Evolutionary conservation across 2,888 invertebrate genomes (phyloP), one percentile per base, ranked within the genome.

Genomic region (Cybosia mesomella): DNA sequence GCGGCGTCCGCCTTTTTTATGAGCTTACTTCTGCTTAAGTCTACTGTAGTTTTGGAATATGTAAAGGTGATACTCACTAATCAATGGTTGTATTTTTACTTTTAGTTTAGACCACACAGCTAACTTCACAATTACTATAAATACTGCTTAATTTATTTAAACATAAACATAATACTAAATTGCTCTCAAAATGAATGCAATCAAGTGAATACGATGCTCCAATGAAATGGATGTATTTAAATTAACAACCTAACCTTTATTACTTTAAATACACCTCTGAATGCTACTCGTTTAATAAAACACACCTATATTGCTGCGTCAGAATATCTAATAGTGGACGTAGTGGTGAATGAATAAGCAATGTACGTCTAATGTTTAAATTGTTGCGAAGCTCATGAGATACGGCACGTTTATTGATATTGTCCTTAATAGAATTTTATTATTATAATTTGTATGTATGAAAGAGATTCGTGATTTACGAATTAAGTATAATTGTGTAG

Each of bases 391-490:
- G 73, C 74, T 83, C 81, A 82, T 83, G 80, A 81, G 77, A 78
- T 82, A 74, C 71, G 64, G 68, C 76, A 74, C 67, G 72, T 82
- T 85, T 84, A 88, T 86, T 86, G 85, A 87, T 88, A 84, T 82
- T 80, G 83, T 81, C 63, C 59, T 68, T 86, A 87, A 88, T 88
- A 81, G 75, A 83, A 77, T 82, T 86, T 87, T 83, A 86, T 87
- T 87, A 88, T 86, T 83, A 81, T 85, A 85, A 87, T 88, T 86
- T 85, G 82, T 83, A 80, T 75, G 71, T 74, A 73, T 80, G 83
- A 83, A 82, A 82, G 77, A 77, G 78, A 67, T 83, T 80, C 85
- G 83, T 86, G 85, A 87, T 82, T 75, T 74, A 81, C 75, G 78
- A 81, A 84, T 85, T 85, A 85, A 64, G 72, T 71, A 57, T 79